Evolutionary conservation across 2,113 vertebrate species (phyloP), one percentile per base, ranked within the genome.

Genomic region (Amphiprion ocellaris): DNA sequence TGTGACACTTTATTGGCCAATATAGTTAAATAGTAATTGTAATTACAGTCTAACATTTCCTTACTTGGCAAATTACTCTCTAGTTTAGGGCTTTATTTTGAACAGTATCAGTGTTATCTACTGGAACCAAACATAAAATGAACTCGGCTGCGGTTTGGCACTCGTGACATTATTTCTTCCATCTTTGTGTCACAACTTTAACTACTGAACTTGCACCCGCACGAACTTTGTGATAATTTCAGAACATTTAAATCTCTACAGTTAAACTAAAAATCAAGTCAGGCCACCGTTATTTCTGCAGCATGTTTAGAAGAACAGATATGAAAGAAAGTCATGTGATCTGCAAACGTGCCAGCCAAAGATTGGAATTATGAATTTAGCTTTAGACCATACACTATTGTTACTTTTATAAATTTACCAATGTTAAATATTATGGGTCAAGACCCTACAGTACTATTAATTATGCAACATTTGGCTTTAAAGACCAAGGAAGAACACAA

Each of bases 1-100:
- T 30, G 17, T 50, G 17, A 24, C 3, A 50, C 64, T 85, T 87
- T 77, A 92, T 30, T 69, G 82, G 52, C 53, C 74, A 73, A 33
- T 73, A 74, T 23, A 85, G 66, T 88, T 83, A 64, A 56, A 60
- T 68, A 81, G 76, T 55, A 10, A 39, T 37, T 52, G 19, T 69
- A 56, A 72, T 73, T 68, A 61, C 55, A 59, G 24, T 39, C 2
- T 19, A 33, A 66, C 41, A 61, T 71, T 28, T 61, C 30, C 63
- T 79, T 53, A 70, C 41, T 69, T 41, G 77, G 77, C 72, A 82
- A 44, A 65, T 84, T 77, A 21, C 12, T 58, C 10, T 55, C 3
- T 24, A 23, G 58, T 79, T 74, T 73, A 74, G 17, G 67, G 71
- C 19, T 4, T 55, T 76, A 53, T 69, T 64, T 67, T 69, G 46